Evolutionary conservation across 2,888 invertebrate genomes (phyloP).

Genomic region (Ochropacha duplaris): DNA sequence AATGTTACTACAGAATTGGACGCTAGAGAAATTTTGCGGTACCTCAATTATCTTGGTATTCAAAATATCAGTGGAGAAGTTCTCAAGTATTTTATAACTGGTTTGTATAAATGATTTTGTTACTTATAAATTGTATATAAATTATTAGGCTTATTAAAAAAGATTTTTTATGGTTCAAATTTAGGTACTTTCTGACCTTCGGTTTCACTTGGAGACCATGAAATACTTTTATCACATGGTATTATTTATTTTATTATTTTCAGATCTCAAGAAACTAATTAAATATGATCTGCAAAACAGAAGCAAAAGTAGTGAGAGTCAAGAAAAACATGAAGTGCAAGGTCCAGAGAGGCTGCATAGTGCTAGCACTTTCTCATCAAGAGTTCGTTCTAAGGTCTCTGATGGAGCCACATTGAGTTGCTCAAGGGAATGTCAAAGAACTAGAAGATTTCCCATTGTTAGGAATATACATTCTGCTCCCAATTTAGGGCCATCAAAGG

Average conservation of each 20-base stretch:
- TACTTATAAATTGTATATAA: no score
- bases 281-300: conserved; percentile 82
- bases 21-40: conserved; percentile 88
- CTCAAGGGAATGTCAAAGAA: conserved; percentile 48
- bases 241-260: background rate
- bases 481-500: conserved; percentile 41
- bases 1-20: conserved; percentile 80
- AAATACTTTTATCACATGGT: no score
- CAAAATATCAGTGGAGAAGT: conserved; percentile 88
- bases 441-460: conserved; percentile 27
- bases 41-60: conserved; percentile 90
- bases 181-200: no score
- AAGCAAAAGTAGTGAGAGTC: conserved; percentile 42
- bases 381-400: conserved; percentile 56
- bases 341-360: conserved; percentile 73
- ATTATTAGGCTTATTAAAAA: no score
- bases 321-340: conserved; percentile 34
- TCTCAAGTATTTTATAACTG: conserved; percentile 90
- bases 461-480: conserved; percentile 64
- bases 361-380: conserved; percentile 75
- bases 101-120: conserved; percentile 59
- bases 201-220: no score
- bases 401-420: conserved; percentile 44
- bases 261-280: conserved; percentile 87
- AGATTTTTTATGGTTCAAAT: no score